phyloP scores from a whole-genome alignment of 2,888 invertebrate genomes.

The Phaonia tiefii region DNA sequence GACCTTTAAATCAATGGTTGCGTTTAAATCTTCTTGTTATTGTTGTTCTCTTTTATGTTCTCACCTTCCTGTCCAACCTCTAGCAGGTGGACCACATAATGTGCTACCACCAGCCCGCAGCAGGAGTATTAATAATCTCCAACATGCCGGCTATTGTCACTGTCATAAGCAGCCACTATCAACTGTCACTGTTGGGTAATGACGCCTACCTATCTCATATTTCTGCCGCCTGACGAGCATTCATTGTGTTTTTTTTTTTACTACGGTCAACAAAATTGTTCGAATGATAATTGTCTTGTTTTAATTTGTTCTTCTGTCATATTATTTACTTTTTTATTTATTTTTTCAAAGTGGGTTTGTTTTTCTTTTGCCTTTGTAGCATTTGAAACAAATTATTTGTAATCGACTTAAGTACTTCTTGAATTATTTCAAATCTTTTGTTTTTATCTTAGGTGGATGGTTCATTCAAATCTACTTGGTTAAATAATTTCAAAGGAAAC shows the following conservation, averaged over 20 bases:
- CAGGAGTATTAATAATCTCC: too few relatives aligned
- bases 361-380: slow-evolving; percentile 13
- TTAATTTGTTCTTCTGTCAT: too few relatives aligned
- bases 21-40: not conserved
- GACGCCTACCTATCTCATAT: too few relatives aligned
- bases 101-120: not conserved
- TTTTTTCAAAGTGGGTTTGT: not conserved
- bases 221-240: too few relatives aligned
- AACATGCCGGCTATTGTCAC: not conserved
- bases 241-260: slow-evolving; percentile 1
- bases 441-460: too few relatives aligned
- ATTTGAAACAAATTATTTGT: slow-evolving; percentile 44
- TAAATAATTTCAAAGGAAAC: too few relatives aligned
- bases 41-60: too few relatives aligned
- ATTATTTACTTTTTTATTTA: not conserved
- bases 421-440: too few relatives aligned
- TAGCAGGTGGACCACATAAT: not conserved
- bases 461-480: too few relatives aligned
- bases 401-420: slow-evolving; percentile 66
- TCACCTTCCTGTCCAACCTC: slow-evolving; percentile 4
- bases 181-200: too few relatives aligned
- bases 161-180: not conserved
- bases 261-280: not conserved
- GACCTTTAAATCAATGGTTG: slow-evolving; percentile 26
- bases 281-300: too few relatives aligned